These are phyloP conservation scores for Microtus oregoni DNA, from an alignment of 2,113 vertebrate species.

Conservation along the genomic window DNA sequence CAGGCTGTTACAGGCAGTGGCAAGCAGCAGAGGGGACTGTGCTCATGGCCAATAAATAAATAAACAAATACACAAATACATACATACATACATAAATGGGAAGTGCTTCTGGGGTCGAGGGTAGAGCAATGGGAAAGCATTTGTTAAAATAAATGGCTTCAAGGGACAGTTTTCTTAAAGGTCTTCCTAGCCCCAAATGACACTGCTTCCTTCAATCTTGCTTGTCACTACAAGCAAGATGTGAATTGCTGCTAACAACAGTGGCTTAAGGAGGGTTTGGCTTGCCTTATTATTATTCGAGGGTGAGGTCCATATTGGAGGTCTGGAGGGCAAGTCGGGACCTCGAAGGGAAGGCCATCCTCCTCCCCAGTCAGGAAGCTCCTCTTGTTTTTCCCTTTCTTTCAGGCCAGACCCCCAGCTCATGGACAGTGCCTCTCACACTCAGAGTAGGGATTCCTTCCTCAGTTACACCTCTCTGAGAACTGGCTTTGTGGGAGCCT, in stretches of 20 bases:
- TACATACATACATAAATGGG: too few relatives aligned
- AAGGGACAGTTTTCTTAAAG: not conserved
- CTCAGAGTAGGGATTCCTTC: not conserved
- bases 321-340: not conserved
- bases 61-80: too few relatives aligned
- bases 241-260: not conserved
- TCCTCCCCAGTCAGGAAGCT: not conserved
- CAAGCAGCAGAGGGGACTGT: constrained; percentile 43
- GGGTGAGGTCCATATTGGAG: not conserved
- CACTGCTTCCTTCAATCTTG: not conserved
- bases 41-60: not conserved
- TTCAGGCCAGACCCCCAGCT: not conserved
- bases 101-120: not conserved
- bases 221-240: not conserved
- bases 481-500: too few relatives aligned
- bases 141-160: not conserved
- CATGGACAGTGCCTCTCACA: too few relatives aligned
- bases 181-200: not conserved
- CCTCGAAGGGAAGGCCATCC: not conserved
- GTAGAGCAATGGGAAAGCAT: not conserved
- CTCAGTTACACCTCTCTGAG: not conserved
- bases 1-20: not conserved
- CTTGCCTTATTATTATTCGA: not conserved
- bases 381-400: not conserved
- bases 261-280: not conserved